Evolutionary conservation across 2,888 invertebrate species (phyloP).

Genomic region (Odontocerum albicorne): DNA sequence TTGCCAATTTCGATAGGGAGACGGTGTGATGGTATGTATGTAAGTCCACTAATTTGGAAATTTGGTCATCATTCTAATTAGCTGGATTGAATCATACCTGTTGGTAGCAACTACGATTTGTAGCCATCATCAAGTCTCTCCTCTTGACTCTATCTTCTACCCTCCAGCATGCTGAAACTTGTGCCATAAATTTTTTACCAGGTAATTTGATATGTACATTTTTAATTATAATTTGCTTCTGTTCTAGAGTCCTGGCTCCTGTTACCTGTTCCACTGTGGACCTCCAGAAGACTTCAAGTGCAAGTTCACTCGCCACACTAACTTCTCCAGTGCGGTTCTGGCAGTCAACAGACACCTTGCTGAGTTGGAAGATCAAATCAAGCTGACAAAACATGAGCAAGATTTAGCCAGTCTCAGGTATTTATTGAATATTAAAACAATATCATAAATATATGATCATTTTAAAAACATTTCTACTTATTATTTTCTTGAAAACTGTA

Average conservation of each 20-base stretch:
- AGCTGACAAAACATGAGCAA: slow-evolving; percentile 71
- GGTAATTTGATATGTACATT: too few relatives aligned
- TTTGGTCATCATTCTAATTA: too few relatives aligned
- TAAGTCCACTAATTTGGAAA: too few relatives aligned
- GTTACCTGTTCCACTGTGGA: slow-evolving; percentile 90
- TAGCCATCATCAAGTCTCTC: too few relatives aligned
- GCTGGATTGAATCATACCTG: too few relatives aligned
- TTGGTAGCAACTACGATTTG: too few relatives aligned
- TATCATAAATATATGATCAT: not conserved
- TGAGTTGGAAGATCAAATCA: slow-evolving; percentile 71
- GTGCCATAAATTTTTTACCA: too few relatives aligned
- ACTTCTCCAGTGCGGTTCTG: slow-evolving; percentile 86
- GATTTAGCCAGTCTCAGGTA: slow-evolving; percentile 72
- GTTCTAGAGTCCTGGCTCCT: slow-evolving; percentile 78
- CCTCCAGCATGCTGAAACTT: too few relatives aligned
- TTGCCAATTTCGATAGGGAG: too few relatives aligned
- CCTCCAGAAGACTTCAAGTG: slow-evolving; percentile 89
- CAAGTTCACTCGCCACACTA: slow-evolving; percentile 85
- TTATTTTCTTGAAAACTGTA: not conserved
- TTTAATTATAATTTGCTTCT: too few relatives aligned
- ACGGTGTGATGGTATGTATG: too few relatives aligned
- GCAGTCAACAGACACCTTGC: slow-evolving; percentile 65
- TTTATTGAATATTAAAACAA: not conserved
- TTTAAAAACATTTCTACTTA: not conserved
- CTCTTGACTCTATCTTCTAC: too few relatives aligned